These are phyloP conservation scores for Chrysina gloriosa DNA, from an alignment of 2,888 invertebrate species.

Conservation along the genomic window DNA sequence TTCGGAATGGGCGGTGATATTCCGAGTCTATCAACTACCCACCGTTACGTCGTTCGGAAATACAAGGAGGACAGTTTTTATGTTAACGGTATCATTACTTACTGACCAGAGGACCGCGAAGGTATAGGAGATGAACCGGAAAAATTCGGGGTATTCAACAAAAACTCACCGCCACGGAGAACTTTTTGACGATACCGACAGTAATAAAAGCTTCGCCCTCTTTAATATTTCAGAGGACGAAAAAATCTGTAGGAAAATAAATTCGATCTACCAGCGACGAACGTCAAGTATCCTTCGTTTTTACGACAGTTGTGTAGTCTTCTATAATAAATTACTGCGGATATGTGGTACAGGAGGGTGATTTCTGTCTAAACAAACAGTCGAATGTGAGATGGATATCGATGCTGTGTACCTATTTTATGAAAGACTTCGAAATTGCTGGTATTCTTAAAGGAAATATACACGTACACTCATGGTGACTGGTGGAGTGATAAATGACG, in stretches of 20 bases:
- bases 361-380: too few species aligned
- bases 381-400: too few species aligned
- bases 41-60: background rate
- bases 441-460: too few species aligned
- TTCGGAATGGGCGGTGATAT: background rate
- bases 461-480: too few species aligned
- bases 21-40: background rate
- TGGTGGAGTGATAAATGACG: too few species aligned
- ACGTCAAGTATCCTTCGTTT: background rate
- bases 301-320: background rate
- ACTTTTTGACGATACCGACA: background rate
- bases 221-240: constrained; percentile 7
- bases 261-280: background rate
- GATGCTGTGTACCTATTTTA: too few species aligned
- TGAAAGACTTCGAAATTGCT: too few species aligned
- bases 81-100: constrained; percentile 16
- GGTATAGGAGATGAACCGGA: constrained; percentile 2
- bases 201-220: constrained; percentile 10
- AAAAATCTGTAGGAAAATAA: constrained; percentile 9
- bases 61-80: background rate
- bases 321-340: background rate
- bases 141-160: background rate
- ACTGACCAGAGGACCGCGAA: constrained; percentile 8
- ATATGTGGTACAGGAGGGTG: background rate
- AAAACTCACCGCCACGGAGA: background rate